These are phyloP conservation scores for Andrena flavipes DNA, from an alignment of 2,888 invertebrate species.

Conservation along the genomic window DNA sequence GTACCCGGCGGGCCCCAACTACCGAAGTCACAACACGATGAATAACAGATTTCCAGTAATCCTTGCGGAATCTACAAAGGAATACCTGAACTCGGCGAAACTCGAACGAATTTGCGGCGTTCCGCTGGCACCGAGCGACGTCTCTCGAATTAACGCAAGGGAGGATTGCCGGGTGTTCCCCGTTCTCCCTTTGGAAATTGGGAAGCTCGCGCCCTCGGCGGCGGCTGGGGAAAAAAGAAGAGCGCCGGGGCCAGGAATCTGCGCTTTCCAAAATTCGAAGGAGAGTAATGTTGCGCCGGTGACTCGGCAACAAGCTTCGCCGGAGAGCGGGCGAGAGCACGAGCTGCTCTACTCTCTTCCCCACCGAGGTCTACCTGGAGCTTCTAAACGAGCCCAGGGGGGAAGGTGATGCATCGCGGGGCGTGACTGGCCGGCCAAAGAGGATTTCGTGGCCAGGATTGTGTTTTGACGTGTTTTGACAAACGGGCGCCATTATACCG, in stretches of 20 bases:
- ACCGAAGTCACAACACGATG: no score
- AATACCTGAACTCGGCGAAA: not conserved
- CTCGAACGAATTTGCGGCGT: not conserved
- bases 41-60: no score
- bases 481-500: slow-evolving; percentile 83
- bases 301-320: slow-evolving; percentile 70
- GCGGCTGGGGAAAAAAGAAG: not conserved
- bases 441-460: slow-evolving; percentile 79
- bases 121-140: not conserved
- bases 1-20: no score
- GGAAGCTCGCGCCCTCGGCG: slow-evolving; percentile 1
- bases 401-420: slow-evolving; percentile 80
- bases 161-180: not conserved
- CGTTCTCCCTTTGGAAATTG: slow-evolving; percentile 10
- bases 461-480: slow-evolving; percentile 85
- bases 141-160: not conserved
- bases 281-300: slow-evolving; percentile 72
- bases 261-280: slow-evolving; percentile 67
- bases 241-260: slow-evolving; percentile 14
- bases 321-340: slow-evolving; percentile 26
- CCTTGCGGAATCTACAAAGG: not conserved
- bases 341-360: slow-evolving; percentile 41
- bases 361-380: slow-evolving; percentile 56
- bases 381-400: slow-evolving; percentile 51
- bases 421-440: slow-evolving; percentile 77